Evolutionary conservation across 2,888 invertebrate genomes (phyloP).

Genomic region (Lasioglossum oenotherae): DNA sequence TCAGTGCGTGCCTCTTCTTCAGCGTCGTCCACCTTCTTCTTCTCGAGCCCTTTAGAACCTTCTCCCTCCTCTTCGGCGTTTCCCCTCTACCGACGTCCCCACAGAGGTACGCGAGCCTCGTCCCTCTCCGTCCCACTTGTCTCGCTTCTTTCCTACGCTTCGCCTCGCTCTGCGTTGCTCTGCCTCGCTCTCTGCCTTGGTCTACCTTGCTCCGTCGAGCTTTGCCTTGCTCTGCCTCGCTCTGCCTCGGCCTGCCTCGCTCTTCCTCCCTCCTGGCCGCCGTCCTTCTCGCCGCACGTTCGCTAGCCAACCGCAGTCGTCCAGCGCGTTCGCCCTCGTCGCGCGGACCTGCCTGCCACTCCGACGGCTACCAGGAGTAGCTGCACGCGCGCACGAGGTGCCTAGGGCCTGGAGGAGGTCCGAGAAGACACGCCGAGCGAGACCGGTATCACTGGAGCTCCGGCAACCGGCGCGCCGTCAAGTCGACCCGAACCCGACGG

Average conservation of each 20-base stretch:
- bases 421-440: constrained; percentile 51
- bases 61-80: not conserved
- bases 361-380: constrained; percentile 69
- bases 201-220: constrained; percentile 38
- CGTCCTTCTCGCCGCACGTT: constrained; percentile 66
- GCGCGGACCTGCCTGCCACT: constrained; percentile 71
- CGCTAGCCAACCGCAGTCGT: constrained; percentile 73
- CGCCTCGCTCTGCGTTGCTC: constrained; percentile 42
- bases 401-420: constrained; percentile 66
- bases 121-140: constrained; percentile 8
- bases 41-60: constrained; percentile 1
- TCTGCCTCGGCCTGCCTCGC: constrained; percentile 44
- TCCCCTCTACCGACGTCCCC: not conserved
- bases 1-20: not conserved
- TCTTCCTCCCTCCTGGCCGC: constrained; percentile 52
- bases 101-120: not conserved
- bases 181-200: constrained; percentile 12
- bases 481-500: constrained; percentile 6
- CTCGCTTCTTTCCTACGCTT: constrained; percentile 1
- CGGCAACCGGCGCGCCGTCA: constrained; percentile 29
- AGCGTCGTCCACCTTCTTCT: not conserved
- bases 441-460: constrained; percentile 33
- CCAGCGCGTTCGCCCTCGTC: constrained; percentile 74
- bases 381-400: constrained; percentile 72
- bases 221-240: constrained; percentile 24